These are phyloP conservation scores for Mechanitis messenoides DNA, from an alignment of 2,888 invertebrate genomes.

Conservation along the genomic window DNA sequence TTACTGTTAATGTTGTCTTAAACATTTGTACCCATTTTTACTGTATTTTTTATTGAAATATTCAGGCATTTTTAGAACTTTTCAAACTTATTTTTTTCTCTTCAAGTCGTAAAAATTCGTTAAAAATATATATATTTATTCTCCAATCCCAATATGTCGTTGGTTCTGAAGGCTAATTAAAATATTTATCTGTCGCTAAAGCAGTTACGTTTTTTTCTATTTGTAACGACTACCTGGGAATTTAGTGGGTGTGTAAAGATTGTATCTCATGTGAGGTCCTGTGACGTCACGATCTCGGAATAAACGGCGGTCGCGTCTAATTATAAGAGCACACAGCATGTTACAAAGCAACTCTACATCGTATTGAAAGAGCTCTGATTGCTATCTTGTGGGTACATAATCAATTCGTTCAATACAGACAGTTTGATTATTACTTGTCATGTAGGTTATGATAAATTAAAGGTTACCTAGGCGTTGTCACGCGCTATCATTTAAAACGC, in stretches of 20 bases:
- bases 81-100: too few species aligned
- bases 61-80: too few species aligned
- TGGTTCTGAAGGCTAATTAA: slow-evolving; percentile 5
- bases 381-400: slow-evolving; percentile 1
- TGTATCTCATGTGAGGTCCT: slow-evolving; percentile 43
- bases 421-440: not conserved
- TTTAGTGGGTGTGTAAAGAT: slow-evolving; percentile 22
- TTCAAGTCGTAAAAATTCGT: too few species aligned
- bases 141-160: not conserved
- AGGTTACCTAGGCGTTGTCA: too few species aligned
- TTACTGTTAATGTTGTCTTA: too few species aligned
- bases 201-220: not conserved
- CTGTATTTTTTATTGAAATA: too few species aligned
- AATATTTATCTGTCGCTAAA: not conserved
- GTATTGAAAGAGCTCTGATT: slow-evolving; percentile 2
- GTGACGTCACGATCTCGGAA: slow-evolving; percentile 65
- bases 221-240: slow-evolving; percentile 15
- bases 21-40: too few species aligned
- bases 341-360: slow-evolving; percentile 11
- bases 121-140: too few species aligned
- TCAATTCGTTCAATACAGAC: not conserved
- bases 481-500: too few species aligned
- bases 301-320: slow-evolving; percentile 67
- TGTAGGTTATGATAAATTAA: too few species aligned
- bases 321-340: slow-evolving; percentile 40